phyloP scores from a whole-genome alignment of 1,140 invertebrate species.

The Drosophila oshimai region DNA sequence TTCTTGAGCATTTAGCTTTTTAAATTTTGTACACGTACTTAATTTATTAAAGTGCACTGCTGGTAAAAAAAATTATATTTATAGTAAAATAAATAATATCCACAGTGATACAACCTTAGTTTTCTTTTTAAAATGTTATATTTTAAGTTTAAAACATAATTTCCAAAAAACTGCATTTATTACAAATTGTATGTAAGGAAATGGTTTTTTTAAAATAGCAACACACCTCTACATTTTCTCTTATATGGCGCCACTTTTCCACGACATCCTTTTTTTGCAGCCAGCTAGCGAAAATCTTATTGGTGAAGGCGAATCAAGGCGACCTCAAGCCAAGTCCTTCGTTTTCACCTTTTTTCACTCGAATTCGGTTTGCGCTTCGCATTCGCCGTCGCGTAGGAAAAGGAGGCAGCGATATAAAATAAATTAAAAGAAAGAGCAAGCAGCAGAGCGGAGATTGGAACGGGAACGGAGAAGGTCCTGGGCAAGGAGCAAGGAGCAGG shows the following conservation, averaged over 20 bases:
- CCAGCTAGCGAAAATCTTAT: slow-evolving; percentile 50
- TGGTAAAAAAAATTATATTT: no score
- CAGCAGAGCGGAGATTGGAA: slow-evolving; percentile 30
- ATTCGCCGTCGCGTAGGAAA: slow-evolving; percentile 26
- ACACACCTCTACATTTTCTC: slow-evolving; percentile 2
- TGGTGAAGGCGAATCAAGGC: slow-evolving; percentile 45
- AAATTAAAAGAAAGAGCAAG: slow-evolving; percentile 74
- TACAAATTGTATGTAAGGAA: no score
- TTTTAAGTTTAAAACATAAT: no score
- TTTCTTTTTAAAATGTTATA: no score
- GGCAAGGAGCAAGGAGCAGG: background rate
- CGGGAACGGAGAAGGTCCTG: slow-evolving; percentile 4
- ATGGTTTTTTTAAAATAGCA: no score
- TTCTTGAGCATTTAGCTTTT: no score
- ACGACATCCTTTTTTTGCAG: background rate
- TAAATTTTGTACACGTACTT: no score
- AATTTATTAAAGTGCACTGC: no score
- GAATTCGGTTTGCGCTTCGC: slow-evolving; percentile 6
- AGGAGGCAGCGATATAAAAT: slow-evolving; percentile 66
- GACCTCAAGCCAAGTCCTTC: slow-evolving; percentile 42
- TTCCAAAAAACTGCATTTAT: no score
- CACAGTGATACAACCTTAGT: no score
- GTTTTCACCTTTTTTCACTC: background rate
- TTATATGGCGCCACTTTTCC: background rate
- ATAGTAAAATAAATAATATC: no score